Evolutionary conservation across 2,797 vertebrate genomes (phyloP).

Genomic region (Bovichtus diacanthus): DNA sequence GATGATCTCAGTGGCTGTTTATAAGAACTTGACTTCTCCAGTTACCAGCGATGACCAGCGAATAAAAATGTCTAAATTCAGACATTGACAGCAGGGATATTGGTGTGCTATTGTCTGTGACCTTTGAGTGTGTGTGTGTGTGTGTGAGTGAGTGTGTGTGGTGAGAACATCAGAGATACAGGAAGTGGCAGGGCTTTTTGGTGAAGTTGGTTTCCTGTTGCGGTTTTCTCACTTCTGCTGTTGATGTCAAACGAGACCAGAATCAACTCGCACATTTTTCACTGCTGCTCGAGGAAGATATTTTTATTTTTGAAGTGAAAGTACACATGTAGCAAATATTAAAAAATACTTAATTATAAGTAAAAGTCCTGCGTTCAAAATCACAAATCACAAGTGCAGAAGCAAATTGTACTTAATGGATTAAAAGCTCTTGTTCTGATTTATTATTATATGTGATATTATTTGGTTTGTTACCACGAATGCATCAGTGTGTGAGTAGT

Average conservation of each 20-base stretch:
- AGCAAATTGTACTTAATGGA: background rate
- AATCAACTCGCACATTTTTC: background rate
- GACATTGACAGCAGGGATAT: background rate
- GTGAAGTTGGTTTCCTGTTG: conserved; percentile 77
- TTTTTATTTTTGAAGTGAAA: background rate
- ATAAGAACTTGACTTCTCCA: conserved; percentile 20
- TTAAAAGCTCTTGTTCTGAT: too few species aligned
- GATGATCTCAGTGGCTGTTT: conserved; percentile 10
- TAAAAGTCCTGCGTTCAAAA: background rate
- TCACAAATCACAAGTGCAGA: background rate
- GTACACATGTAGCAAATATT: background rate
- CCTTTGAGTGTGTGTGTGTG: conserved; percentile 36
- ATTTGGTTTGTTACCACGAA: background rate
- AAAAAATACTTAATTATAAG: background rate
- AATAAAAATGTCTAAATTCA: background rate
- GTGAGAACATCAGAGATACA: conserved; percentile 50
- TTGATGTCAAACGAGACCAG: conserved; percentile 23
- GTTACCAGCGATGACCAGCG: background rate
- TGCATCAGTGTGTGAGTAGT: background rate
- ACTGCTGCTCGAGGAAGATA: background rate
- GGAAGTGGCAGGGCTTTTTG: conserved; percentile 71
- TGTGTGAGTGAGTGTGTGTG: conserved; percentile 21
- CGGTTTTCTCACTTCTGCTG: conserved; percentile 74
- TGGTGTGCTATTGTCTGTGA: background rate
- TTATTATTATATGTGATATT: background rate